A percentile compares a stretch with the other conserved stretches of the same genome.
phyloP scores from a whole-genome alignment of 2,113 vertebrate genomes.

The Pangasianodon hypophthalmus region DNA sequence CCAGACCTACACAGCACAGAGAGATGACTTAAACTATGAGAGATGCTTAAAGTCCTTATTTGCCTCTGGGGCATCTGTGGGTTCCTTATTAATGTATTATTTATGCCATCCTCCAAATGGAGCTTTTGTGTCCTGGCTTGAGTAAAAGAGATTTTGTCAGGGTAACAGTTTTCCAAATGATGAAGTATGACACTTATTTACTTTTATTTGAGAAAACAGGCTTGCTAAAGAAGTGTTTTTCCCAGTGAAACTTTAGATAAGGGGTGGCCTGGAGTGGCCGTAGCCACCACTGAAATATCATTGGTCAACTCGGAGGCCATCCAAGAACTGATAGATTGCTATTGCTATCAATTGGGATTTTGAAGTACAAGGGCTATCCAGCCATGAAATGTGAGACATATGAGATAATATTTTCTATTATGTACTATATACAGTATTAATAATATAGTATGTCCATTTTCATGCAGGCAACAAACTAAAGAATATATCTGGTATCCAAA shows the following conservation, averaged over 20 bases:
- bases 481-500: not conserved
- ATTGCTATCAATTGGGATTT: not conserved
- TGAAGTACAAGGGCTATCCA: not conserved
- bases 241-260: conserved; percentile 10
- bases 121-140: conserved; percentile 64
- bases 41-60: conserved; percentile 70
- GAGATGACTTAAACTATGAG: conserved; percentile 67
- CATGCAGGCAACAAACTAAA: not conserved
- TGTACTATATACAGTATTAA: not conserved
- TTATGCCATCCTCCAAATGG: conserved; percentile 68
- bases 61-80: conserved; percentile 66
- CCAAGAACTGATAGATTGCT: not conserved
- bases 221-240: conserved; percentile 33
- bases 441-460: not conserved
- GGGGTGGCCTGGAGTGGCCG: not conserved
- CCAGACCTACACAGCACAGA: conserved; percentile 48
- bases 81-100: conserved; percentile 76
- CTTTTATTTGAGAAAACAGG: conserved; percentile 45
- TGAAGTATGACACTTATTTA: conserved; percentile 40
- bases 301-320: not conserved
- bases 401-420: not conserved
- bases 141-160: conserved; percentile 70
- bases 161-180: conserved; percentile 64
- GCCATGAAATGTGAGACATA: not conserved
- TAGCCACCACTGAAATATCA: not conserved